Base-by-base conservation (phyloP, 2,888 invertebrate genomes). In the Euzetes globulus region DNA sequence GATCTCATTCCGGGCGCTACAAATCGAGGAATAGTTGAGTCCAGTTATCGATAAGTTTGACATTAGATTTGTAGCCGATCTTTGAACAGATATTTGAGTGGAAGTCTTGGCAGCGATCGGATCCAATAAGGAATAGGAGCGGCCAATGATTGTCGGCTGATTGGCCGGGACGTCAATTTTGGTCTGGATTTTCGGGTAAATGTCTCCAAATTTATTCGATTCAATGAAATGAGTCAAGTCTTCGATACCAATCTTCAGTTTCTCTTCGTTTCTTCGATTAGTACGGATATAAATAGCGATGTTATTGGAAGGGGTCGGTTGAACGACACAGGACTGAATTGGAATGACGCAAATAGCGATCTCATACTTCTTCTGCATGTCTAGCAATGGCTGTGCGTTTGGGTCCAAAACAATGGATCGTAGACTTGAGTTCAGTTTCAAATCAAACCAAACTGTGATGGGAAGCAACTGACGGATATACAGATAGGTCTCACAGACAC, bases 361-460 rank as follows among this genome's bases (percentile, higher is more conserved):
- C 2, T 27, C 60, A 13, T 27, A 60, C 13, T 25, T 60, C 19
- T 60, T 60, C 29, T 60, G 60, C 1, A 60, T 60, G 6, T 60
- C 60, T 3, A 27, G 15, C 11, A 60, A 15, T 25, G 60, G 60
- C 15, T 60, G 25, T 25, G 19, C 29, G 27, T 25, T 29, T 25
- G 60, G 60, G 11, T 60, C 27, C 29, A 60, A 60, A 7, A 60
- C 19, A 27, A 60, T 22, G 2, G 60, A 60, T 60, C 1, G 6
- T 7, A 60, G 29, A 11, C 15, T 9, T 60, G 60, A 1, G 15
- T 60, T 60, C 13, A 60, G 29, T 27, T 60, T 25, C 2, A 60
- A 13, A 11, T 60, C 60, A 60, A 60, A 60, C 60, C 60, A 60
- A 22, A 60, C 27, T 27, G 60, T 60, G 60, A 60, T 60, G 13